Base-by-base conservation (phyloP, 37 sponge, comb jelly and placozoan species). In the Geodia barretti region DNA sequence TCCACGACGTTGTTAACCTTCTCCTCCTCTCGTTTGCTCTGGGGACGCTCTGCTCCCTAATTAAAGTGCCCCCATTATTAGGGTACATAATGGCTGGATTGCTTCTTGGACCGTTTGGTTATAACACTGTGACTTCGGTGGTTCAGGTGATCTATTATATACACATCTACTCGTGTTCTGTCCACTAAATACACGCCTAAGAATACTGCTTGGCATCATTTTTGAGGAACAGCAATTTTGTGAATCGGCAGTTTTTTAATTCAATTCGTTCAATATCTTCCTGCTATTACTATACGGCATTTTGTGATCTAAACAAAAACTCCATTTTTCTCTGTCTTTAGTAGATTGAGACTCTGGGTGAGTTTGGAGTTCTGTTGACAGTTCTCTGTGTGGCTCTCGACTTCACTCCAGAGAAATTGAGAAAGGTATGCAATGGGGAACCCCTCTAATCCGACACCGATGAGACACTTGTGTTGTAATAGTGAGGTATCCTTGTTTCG, bases 341-440 rank as follows among this genome's bases (percentile, higher is more conserved):
- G n/a, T n/a, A 47, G 54, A 74, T 95, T 26, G 96, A 98, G 77
- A 95, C 92, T 38, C 60, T 98, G 1, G 98, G 96, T 42, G 98
- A 98, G 61, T 83, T 98, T 81, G 98, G 98, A 0, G 92, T 95
- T 17, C 82, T 95, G 41, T 90, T 95, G 41, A 93, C 95, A 39
- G 73, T 98, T 41, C 95, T 98, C 41, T 62, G 79, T 41, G 81
- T 93, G 0, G 98, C 95, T 17, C 47, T 98, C 73, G 94, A 95
- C 47, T 88, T 98, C 64, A 91, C 98, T 23, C 89, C 95, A 11
- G 91, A 88, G 3, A 91, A 93, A 65, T 72, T 98, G 2, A 37
- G 54, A 31, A 98, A 91, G 92, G 98, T 93, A 21, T 17, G 54
- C n/a, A n/a, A n/a, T n/a, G n/a, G n/a, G n/a, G n/a, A n/a, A n/a